Conservation (phyloP, 92 coral and sea anemone species). For the Bergia puertoricense region DNA sequence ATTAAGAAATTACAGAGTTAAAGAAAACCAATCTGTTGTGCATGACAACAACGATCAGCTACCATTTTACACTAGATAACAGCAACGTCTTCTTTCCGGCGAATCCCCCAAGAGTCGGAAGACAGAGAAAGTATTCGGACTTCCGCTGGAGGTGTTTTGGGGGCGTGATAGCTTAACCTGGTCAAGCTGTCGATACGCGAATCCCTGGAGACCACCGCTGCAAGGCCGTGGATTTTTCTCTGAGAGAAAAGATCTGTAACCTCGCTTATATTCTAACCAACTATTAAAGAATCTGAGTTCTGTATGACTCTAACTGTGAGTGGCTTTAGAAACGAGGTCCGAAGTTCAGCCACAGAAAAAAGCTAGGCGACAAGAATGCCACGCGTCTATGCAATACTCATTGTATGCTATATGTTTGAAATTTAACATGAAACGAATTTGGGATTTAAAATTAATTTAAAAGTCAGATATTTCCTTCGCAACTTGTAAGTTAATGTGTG, state of each 20-base stretch:
- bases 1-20: neutral
- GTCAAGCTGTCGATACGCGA: neutral
- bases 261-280: neutral
- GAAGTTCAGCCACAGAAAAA: neutral
- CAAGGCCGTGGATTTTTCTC: neutral
- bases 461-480: neutral
- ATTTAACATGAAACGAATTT: neutral
- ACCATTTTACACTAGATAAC: neutral
- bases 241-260: no score
- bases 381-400: neutral
- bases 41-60: neutral
- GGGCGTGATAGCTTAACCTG: neutral
- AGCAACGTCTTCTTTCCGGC: neutral
- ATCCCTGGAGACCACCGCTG: neutral
- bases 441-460: neutral
- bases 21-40: neutral
- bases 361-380: neutral
- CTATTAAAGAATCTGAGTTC: neutral
- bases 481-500: neutral
- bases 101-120: neutral
- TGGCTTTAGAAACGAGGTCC: neutral
- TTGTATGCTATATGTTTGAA: neutral
- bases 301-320: no score
- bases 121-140: neutral
- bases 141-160: slow-evolving; percentile 4